These are phyloP conservation scores for Nasonia giraulti DNA, from an alignment of 1,140 invertebrate species.

Conservation along the genomic window DNA sequence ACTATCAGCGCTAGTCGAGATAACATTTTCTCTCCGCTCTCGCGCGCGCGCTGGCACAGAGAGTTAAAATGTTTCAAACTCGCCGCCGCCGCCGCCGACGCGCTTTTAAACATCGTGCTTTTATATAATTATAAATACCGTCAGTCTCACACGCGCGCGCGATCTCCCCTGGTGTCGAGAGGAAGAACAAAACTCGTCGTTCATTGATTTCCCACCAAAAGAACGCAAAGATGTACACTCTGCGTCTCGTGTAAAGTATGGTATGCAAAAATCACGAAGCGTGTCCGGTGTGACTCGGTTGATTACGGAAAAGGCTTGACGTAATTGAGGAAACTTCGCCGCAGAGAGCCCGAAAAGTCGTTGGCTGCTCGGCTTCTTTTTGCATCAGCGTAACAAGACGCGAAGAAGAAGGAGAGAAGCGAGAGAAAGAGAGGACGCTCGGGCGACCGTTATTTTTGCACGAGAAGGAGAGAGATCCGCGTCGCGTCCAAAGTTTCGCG, in stretches of 20 bases:
- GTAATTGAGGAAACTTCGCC: constrained; percentile 45
- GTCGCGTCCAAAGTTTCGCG: constrained; percentile 30
- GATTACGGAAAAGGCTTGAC: constrained; percentile 39
- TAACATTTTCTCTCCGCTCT: not conserved
- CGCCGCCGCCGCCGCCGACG: no score
- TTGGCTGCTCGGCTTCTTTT: not conserved
- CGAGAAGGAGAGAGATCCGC: constrained; percentile 1
- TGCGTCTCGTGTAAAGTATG: not conserved
- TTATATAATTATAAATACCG: not conserved
- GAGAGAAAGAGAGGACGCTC: not conserved
- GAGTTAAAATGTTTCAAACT: not conserved
- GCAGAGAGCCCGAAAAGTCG: constrained; percentile 19
- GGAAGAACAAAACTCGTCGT: not conserved
- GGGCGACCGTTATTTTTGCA: constrained; percentile 36
- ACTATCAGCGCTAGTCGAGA: not conserved
- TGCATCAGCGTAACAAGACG: not conserved
- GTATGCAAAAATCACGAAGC: constrained; percentile 38
- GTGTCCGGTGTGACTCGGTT: constrained; percentile 6
- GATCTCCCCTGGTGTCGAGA: not conserved
- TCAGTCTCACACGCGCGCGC: not conserved
- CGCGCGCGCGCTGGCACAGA: no score
- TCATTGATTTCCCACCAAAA: not conserved
- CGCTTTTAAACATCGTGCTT: not conserved
- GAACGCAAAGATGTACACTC: not conserved
- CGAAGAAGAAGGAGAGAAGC: not conserved